Base-by-base conservation (phyloP, 2,888 invertebrate genomes). In the Hirtodrosophila histrioides region DNA sequence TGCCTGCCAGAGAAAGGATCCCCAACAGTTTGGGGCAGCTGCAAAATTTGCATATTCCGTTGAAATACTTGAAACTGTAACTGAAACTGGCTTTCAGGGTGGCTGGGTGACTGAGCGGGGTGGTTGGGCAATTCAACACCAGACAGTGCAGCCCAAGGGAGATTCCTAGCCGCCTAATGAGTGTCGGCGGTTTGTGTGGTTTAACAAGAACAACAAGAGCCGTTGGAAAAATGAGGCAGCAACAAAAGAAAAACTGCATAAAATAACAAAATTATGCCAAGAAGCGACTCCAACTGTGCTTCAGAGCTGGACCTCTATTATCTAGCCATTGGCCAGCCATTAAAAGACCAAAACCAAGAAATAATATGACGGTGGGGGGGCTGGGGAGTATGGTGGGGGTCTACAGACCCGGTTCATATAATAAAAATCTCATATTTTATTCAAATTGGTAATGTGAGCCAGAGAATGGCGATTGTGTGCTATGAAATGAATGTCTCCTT, bases 401-500 rank as follows among this genome's bases (percentile, higher is more conserved):
- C 24, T 1, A n/a, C 8, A n/a, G n/a, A n/a, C 27, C 23, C 8
- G n/a, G 9, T 11, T 29, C 54, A 45, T 62, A 85, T 88, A 76
- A 89, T 86, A 83, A 87, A 87, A 89, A 67, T 77, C 89, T 89
- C 86, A 89, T 88, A 89, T 90, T 89, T 90, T 90, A 89, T 89
- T 89, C 83, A 89, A 89, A 89, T 88, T 90, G 89, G 87, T 86
- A 88, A 90, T 89, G 79, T 74, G 89, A 88, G 83, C 75, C 63
- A 37, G 56, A 40, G 50, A 48, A 37, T 40, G 60, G 60, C 46
- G 51, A 55, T 31, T 46, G 17, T 39, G 31, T 66, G 54, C 64
- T 64, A 54, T 39, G 27, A 57, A 56, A 48, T 54, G 17, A 27
- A 27, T 27, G 6, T 27, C 27, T 27, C 27, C 3, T 27, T 27